These are phyloP conservation scores for Oscheius myriophilus DNA, from an alignment of 2,888 invertebrate species.

Conservation along the genomic window DNA sequence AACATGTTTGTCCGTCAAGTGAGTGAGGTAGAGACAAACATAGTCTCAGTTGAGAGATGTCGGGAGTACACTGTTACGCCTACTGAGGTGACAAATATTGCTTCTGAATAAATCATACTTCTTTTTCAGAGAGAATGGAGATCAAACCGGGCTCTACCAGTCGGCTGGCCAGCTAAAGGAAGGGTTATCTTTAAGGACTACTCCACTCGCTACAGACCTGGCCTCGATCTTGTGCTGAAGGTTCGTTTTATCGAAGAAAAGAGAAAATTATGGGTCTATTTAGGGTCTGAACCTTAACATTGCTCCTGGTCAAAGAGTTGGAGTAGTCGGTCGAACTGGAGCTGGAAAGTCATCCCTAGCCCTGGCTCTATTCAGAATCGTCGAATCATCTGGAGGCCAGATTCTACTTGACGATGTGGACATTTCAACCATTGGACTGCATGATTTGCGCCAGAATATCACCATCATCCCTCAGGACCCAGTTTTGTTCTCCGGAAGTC, in stretches of 20 bases:
- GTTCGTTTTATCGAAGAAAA: conserved; percentile 6
- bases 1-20: conserved; percentile 97
- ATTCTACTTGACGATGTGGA: conserved; percentile 63
- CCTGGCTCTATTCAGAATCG: conserved; percentile 68
- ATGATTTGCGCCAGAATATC: conserved; percentile 83
- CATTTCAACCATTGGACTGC: conserved; percentile 79
- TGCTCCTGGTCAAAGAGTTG: conserved; percentile 75
- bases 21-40: conserved; percentile 94
- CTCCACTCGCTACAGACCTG: conserved; percentile 79
- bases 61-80: conserved; percentile 62
- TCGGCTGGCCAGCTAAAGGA: conserved; percentile 52
- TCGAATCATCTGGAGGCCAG: conserved; percentile 63
- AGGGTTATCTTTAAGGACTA: conserved; percentile 46
- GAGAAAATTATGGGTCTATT: background rate
- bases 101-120: background rate
- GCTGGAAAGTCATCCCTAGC: conserved; percentile 70
- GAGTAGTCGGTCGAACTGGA: conserved; percentile 73
- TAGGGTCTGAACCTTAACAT: conserved; percentile 75
- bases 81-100: conserved; percentile 53
- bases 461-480: conserved; percentile 80
- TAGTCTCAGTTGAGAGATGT: conserved; percentile 89
- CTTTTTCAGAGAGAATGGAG: conserved; percentile 47
- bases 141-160: conserved; percentile 30
- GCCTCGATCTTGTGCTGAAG: conserved; percentile 75
- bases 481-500: conserved; percentile 70